A percentile compares a stretch with the other conserved stretches of the same genome.
These are phyloP conservation scores for Nowickia ferox DNA, from an alignment of 2,888 invertebrate genomes.

Conservation along the genomic window DNA sequence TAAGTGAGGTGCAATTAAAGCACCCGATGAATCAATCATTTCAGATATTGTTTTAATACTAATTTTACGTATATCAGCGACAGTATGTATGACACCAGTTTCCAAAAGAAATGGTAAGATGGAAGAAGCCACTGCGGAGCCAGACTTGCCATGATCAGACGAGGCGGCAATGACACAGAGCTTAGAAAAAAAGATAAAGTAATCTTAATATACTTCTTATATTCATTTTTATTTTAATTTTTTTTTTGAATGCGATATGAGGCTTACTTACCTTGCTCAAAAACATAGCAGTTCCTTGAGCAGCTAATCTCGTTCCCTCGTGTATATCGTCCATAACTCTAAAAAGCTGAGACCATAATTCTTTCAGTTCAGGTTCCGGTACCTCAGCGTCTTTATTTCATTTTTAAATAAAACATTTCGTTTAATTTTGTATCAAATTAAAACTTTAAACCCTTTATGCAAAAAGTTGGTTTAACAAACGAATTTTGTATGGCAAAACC, in stretches of 20 bases:
- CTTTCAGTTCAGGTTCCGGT: conserved; percentile 82
- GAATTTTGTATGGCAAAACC: not conserved
- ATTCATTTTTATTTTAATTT: too few relatives aligned
- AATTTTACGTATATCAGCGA: conserved; percentile 90
- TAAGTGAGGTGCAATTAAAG: conserved; percentile 91
- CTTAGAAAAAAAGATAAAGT: conserved; percentile 80
- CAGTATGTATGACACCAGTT: conserved; percentile 90
- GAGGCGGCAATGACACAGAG: conserved; percentile 89
- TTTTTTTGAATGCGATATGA: too few relatives aligned
- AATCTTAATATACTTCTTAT: not conserved
- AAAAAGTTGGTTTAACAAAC: not conserved
- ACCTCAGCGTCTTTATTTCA: conserved; percentile 76
- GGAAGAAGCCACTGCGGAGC: conserved; percentile 88
- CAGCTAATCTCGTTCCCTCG: conserved; percentile 91
- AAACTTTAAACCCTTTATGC: too few relatives aligned
- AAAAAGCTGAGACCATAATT: conserved; percentile 90
- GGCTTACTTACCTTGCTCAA: conserved; percentile 87
- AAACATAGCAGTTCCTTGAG: conserved; percentile 88
- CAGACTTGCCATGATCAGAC: conserved; percentile 88
- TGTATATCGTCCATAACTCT: conserved; percentile 98
- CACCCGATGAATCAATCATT: conserved; percentile 91
- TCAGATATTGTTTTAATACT: conserved; percentile 94
- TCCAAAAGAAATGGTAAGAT: conserved; percentile 92
- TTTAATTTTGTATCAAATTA: too few relatives aligned
- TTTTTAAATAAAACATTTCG: not conserved